phyloP scores from a whole-genome alignment of 2,888 invertebrate genomes.

The Eupithecia tripunctaria region DNA sequence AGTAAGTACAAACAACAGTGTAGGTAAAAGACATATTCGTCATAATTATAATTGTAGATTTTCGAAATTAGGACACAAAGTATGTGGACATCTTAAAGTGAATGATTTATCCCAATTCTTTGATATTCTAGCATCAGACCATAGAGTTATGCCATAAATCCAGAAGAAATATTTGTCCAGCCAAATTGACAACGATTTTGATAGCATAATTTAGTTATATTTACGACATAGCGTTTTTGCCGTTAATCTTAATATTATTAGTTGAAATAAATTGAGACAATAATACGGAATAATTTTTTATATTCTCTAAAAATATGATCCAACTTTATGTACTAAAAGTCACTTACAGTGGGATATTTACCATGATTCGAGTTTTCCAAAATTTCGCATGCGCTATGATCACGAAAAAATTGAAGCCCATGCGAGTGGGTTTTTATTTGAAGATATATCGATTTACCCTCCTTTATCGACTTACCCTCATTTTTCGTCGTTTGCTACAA shows the following conservation, averaged over 20 bases:
- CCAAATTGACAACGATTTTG: constrained; percentile 22
- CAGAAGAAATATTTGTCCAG: constrained; percentile 24
- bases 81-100: background rate
- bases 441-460: too few species aligned
- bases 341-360: too few species aligned
- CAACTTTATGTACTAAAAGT: too few species aligned
- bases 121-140: constrained; percentile 29
- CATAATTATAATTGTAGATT: background rate
- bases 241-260: constrained; percentile 21
- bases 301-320: background rate
- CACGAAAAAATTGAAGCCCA: too few species aligned
- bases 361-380: too few species aligned
- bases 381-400: too few species aligned
- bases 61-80: background rate
- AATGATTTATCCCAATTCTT: constrained; percentile 19
- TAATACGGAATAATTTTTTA: background rate
- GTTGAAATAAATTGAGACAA: constrained; percentile 14
- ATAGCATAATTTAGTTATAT: constrained; percentile 26
- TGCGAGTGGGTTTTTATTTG: too few species aligned
- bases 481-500: too few species aligned
- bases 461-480: too few species aligned
- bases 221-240: constrained; percentile 14
- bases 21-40: background rate
- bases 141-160: constrained; percentile 30
- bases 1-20: background rate